A percentile compares a stretch with the other conserved stretches of the same genome.
Evolutionary conservation across 2,888 invertebrate genomes (phyloP).

Genomic region (Dyspetes luteomarginatus): DNA sequence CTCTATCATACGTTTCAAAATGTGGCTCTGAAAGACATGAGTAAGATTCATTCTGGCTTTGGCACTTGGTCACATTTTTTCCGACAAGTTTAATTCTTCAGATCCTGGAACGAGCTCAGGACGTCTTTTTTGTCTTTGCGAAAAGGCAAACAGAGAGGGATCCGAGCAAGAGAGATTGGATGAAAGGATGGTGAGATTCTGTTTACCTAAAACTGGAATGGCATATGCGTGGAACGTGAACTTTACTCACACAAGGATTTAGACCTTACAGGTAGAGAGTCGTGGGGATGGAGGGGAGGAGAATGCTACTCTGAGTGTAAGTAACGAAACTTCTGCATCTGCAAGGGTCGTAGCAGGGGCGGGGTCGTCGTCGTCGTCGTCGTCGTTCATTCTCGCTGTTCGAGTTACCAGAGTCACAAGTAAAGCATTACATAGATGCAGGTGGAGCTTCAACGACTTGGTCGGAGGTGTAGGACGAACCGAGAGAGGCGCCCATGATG

Average conservation of each 20-base stretch:
- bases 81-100: background rate
- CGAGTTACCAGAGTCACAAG: slow-evolving; percentile 48
- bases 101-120: slow-evolving; percentile 1
- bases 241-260: background rate
- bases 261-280: background rate
- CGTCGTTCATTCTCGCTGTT: slow-evolving; percentile 36
- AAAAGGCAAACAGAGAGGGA: slow-evolving; percentile 14
- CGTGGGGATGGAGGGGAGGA: background rate
- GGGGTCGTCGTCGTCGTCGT: slow-evolving; percentile 36
- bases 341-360: slow-evolving; percentile 51
- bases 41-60: too few relatives aligned
- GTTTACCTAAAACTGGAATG: slow-evolving; percentile 2
- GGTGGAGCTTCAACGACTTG: slow-evolving; percentile 39
- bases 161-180: background rate
- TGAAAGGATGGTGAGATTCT: slow-evolving; percentile 10
- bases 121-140: background rate
- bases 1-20: too few relatives aligned
- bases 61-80: background rate
- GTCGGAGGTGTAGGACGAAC: slow-evolving; percentile 37
- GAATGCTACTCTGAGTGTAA: slow-evolving; percentile 33
- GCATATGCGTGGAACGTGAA: slow-evolving; percentile 9
- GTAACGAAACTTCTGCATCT: slow-evolving; percentile 57
- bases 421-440: slow-evolving; percentile 19
- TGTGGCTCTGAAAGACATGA: too few relatives aligned
- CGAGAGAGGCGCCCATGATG: slow-evolving; percentile 34